Conservation (phyloP, 1,140 invertebrate species). For the Drepana arcuata region DNA sequence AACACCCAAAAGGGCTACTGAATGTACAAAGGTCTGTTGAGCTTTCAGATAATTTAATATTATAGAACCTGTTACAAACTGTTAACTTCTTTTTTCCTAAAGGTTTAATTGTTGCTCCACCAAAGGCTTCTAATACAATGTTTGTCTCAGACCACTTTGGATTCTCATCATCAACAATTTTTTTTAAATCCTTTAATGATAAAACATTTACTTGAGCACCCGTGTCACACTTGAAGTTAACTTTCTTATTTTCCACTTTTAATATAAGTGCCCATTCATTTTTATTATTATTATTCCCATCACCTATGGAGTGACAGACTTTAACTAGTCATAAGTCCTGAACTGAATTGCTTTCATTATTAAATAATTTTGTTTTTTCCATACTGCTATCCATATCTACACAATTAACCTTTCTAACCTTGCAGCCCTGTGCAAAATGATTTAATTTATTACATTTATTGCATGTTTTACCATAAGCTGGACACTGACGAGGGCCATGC, state of each 20-base stretch:
- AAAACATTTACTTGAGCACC: slow-evolving; percentile 15
- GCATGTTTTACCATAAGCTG: slow-evolving; percentile 17
- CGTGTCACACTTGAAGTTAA: slow-evolving; percentile 12
- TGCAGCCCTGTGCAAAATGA: neutral
- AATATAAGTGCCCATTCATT: slow-evolving; percentile 7
- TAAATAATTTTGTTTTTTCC: no score
- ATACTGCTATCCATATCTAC: neutral
- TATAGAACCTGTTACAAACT: slow-evolving; percentile 1
- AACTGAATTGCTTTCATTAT: slow-evolving; percentile 1
- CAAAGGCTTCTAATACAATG: slow-evolving; percentile 17
- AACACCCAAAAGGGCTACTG: neutral
- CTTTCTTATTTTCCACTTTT: slow-evolving; percentile 4
- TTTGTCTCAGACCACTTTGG: slow-evolving; percentile 10
- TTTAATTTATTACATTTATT: neutral
- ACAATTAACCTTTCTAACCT: neutral
- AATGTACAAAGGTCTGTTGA: neutral
- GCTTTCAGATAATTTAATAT: neutral
- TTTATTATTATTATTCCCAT: slow-evolving; percentile 4
- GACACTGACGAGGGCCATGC: slow-evolving; percentile 13
- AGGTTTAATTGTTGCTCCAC: slow-evolving; percentile 13
- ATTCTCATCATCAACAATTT: slow-evolving; percentile 11
- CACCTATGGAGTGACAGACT: slow-evolving; percentile 2
- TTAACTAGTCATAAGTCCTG: slow-evolving; percentile 10
- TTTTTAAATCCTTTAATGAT: slow-evolving; percentile 13
- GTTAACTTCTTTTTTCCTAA: neutral